These are phyloP conservation scores for Formica selysi DNA, from an alignment of 1,140 invertebrate genomes.

Conservation along the genomic window DNA sequence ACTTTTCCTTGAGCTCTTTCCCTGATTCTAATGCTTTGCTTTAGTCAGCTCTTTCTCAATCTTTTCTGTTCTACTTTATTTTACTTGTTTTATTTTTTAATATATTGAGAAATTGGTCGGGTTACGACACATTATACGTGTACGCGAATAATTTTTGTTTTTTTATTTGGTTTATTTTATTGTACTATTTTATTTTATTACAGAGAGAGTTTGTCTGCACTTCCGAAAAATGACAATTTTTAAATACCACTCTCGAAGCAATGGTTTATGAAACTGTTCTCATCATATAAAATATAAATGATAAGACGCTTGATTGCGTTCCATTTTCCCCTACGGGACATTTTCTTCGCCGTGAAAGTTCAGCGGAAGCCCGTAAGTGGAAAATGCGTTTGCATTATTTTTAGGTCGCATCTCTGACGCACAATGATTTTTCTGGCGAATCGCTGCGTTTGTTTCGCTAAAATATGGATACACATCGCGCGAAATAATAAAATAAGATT, in stretches of 20 bases:
- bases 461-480: constrained; percentile 25
- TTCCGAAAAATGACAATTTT: constrained; percentile 7
- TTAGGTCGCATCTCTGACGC: constrained; percentile 43
- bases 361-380: constrained; percentile 2
- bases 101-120: no score
- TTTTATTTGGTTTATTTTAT: no score
- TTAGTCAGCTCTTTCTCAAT: no score
- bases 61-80: no score
- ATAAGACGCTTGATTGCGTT: constrained; percentile 27
- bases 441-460: not conserved
- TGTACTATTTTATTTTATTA: not conserved
- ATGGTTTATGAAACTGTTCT: constrained; percentile 34
- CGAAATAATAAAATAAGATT: constrained; percentile 34
- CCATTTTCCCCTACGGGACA: constrained; percentile 9
- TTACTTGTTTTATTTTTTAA: no score
- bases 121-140: no score
- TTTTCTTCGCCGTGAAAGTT: constrained; percentile 37
- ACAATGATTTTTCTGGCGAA: constrained; percentile 44
- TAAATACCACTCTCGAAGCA: not conserved
- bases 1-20: no score
- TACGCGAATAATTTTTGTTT: not conserved
- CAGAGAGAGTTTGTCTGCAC: not conserved
- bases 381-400: constrained; percentile 49
- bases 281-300: constrained; percentile 37
- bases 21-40: no score